Percentiles rank a stretch among this genome's conserved stretches.
These are phyloP conservation scores for Drosophila parthenogenetica DNA, from an alignment of 2,888 invertebrate genomes.

Conservation along the genomic window DNA sequence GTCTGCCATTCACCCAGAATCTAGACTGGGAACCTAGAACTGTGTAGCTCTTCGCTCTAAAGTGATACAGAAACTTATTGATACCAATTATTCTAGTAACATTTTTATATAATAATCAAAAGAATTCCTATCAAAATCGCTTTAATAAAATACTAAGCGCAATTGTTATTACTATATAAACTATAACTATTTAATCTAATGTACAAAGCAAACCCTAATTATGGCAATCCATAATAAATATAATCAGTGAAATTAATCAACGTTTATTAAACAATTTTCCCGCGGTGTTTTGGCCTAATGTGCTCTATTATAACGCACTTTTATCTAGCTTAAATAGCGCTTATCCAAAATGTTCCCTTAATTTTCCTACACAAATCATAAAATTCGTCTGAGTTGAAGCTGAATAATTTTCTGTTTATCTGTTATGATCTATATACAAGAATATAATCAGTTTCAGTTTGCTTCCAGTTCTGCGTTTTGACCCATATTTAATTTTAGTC, in stretches of 20 bases:
- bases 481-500: constrained; percentile 58
- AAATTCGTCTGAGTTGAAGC: background rate
- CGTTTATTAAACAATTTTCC: constrained; percentile 45
- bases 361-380: constrained; percentile 13
- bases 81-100: too few relatives aligned
- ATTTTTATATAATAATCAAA: background rate
- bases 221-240: constrained; percentile 28
- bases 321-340: constrained; percentile 45
- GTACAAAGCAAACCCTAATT: constrained; percentile 22
- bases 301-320: constrained; percentile 20
- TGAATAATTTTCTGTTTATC: background rate
- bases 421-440: constrained; percentile 6
- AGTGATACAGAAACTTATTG: background rate
- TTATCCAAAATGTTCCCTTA: constrained; percentile 22
- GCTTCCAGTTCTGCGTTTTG: constrained; percentile 20
- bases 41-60: background rate
- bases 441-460: constrained; percentile 11
- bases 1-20: constrained; percentile 4
- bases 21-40: constrained; percentile 23
- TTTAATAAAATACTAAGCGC: background rate
- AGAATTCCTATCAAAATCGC: background rate
- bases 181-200: constrained; percentile 26
- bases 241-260: constrained; percentile 29
- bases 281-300: constrained; percentile 21
- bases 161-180: background rate